Evolutionary conservation across 2,113 vertebrate genomes (phyloP), one percentile per base, ranked within the genome.

Genomic region (Guaruba guarouba): DNA sequence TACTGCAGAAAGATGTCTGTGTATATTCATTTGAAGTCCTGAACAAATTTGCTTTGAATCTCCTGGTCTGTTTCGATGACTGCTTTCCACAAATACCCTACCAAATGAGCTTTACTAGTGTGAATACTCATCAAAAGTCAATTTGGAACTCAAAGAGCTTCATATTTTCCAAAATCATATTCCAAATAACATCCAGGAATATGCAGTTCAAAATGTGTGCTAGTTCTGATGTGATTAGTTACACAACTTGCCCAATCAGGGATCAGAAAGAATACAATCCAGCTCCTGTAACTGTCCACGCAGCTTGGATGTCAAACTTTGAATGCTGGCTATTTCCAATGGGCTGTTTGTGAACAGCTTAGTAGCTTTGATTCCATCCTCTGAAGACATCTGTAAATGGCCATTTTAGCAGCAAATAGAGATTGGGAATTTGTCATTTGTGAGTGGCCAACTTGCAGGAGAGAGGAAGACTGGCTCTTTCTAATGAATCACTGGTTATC

Each of bases 31-130:
- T 95, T 96, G 90, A 96, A 96, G 83, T 84, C 88, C 95, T 96
- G 96, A 95, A 76, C 93, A 97, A 96, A 97, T 94, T 97, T 96
- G 88, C 93, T 96, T 92, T 96, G 96, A 94, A 88, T 93, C 83
- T 97, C 91, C 91, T 90, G 93, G 76, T 92, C 90, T 94, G 86
- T 87, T 84, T 96, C 91, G 92, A 33, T 96, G 95, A 91, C 96
- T 94, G 93, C 95, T 96, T 94, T 95, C 95, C 96, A 95, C 95
- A 96, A 92, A 94, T 91, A 94, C 70, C 82, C 88, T 44, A 86
- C 90, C 93, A 96, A 96, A 97, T 95, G 96, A 89, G 96, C 83
- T 97, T 93, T 94, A 87, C 92, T 31, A 59, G 95, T 69, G 92
- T 1, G 88, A 96, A 87, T 88, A 93, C 76, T 96, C 96, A 96